phyloP scores from a whole-genome alignment of 2,888 invertebrate genomes.

The Lepidocyrtoides sp. region DNA sequence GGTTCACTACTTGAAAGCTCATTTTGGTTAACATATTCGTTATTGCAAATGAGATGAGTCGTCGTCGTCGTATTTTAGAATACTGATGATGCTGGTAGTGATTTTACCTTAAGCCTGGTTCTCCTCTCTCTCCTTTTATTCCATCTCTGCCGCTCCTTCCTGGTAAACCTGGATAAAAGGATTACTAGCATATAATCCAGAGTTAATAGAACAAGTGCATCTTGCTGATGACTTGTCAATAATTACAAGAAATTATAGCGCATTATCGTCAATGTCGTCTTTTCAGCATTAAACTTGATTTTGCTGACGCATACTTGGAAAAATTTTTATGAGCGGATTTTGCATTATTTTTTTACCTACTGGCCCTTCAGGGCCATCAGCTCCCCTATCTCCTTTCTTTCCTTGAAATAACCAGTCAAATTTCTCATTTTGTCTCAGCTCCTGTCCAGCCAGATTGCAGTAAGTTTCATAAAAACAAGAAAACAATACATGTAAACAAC shows the following conservation, averaged over 20 bases:
- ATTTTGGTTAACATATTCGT: constrained; percentile 1
- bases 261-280: too few species aligned
- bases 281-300: too few species aligned
- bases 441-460: constrained; percentile 64
- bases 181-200: too few species aligned
- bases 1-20: neutral
- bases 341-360: constrained; percentile 59
- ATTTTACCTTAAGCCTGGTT: constrained; percentile 65
- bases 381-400: constrained; percentile 71
- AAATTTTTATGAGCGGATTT: too few species aligned
- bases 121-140: constrained; percentile 71
- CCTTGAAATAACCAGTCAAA: constrained; percentile 80
- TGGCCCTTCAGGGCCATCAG: constrained; percentile 78
- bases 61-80: neutral
- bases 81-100: neutral
- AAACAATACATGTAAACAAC: too few species aligned
- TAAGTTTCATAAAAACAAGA: too few species aligned
- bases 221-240: too few species aligned
- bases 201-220: too few species aligned
- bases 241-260: too few species aligned
- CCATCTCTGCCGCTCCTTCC: constrained; percentile 58
- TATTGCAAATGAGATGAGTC: constrained; percentile 24
- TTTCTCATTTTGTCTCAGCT: constrained; percentile 76
- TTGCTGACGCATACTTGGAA: too few species aligned
- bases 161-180: constrained; percentile 50